Evolutionary conservation across 2,113 vertebrate species (phyloP).

Genomic region (Taxidea taxus): DNA sequence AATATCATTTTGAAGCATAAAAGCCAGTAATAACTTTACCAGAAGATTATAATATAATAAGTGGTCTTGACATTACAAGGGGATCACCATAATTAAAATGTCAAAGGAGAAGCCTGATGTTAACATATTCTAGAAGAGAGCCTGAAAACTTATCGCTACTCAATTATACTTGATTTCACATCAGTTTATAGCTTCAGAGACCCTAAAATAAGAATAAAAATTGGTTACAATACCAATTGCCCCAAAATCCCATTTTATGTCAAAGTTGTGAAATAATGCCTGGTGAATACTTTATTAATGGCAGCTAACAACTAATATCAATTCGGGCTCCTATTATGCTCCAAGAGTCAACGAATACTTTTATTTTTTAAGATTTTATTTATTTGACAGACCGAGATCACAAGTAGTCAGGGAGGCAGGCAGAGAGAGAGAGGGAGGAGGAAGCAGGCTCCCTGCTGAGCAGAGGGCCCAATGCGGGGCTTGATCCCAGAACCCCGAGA

Average conservation of each 20-base stretch:
- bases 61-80: neutral
- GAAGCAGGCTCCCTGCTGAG: too few relatives aligned
- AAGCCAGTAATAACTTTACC: neutral
- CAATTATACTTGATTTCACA: neutral
- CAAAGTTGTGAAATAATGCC: neutral
- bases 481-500: too few relatives aligned
- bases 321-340: neutral
- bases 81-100: neutral
- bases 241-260: neutral
- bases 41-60: neutral
- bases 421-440: too few relatives aligned
- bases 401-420: too few relatives aligned
- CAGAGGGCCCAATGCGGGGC: too few relatives aligned
- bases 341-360: neutral
- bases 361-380: too few relatives aligned
- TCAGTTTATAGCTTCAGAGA: neutral
- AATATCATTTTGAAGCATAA: neutral
- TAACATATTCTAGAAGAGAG: neutral
- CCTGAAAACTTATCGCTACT: neutral
- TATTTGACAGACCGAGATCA: too few relatives aligned
- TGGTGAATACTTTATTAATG: neutral
- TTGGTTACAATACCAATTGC: neutral
- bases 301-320: neutral
- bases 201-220: neutral
- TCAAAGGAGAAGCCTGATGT: neutral